Evolutionary conservation across 1,140 invertebrate species (phyloP), one percentile per base, ranked within the genome.

Genomic region (Cydia amplana): DNA sequence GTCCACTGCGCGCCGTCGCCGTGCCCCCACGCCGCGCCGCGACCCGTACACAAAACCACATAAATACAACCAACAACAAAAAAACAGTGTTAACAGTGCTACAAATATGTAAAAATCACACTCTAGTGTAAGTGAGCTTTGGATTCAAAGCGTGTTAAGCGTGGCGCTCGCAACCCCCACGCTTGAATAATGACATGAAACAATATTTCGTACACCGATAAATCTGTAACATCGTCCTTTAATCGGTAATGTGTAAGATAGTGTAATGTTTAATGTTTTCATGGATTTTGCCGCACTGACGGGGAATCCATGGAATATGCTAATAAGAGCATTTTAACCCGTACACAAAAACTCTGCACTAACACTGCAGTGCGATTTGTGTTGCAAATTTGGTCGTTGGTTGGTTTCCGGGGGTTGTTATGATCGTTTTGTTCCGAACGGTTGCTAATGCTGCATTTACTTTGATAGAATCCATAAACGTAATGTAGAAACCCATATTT

Each of bases 341-440:
- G 83, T 81, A 87, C 83, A 91, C 91, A 91, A 91, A 92, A 92
- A 84, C 87, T 90, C 91, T 91, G 91, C 91, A 92, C 90, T 87
- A 87, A 87, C 84, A 90, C 91, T 91, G 91, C 91, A 92, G 88
- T 92, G 89, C 86, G 86, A 91, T 92, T 91, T 91, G 90, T 86
- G 85, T 91, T 91, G 90, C 89, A 88, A 91, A 91, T 92, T 91
- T 88, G 82, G 72, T 76, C n/a, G 70, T 76, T 75, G 73, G 70
- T 76, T 75, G 73, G 32, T 70, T 70, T 70, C 65, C 32, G 55
- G 55, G 55, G 55, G 55, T 60, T 60, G 55, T 60, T 60, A 60
- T 60, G 55, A 60, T 60, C n/a, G 51, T 55, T 60, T 60, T 20
- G 55, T 60, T 60, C 55, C 16, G 20, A 60, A 60, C 55, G 20